phyloP scores from a whole-genome alignment of 92 coral and sea anemone genomes.

The Palythoa caribaeorum region DNA sequence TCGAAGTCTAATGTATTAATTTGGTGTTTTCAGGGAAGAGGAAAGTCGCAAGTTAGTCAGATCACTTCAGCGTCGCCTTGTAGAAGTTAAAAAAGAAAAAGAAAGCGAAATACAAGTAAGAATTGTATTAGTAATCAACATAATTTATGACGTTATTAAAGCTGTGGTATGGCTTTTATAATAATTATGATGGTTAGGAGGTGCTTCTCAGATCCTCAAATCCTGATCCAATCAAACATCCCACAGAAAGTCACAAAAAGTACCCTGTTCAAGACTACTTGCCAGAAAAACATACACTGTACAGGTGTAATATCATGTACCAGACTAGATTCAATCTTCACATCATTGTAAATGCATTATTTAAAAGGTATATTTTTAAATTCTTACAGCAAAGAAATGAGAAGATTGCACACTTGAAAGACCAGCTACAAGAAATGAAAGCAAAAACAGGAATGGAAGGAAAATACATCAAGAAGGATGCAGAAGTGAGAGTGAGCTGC shows the following conservation, averaged over 20 bases:
- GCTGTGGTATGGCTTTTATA: too few relatives aligned
- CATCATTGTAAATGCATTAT: too few relatives aligned
- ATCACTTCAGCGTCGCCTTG: slow-evolving; percentile 88
- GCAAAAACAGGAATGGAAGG: slow-evolving; percentile 99
- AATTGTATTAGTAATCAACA: not conserved
- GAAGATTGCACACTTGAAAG: slow-evolving; percentile 99
- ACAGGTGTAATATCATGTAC: too few relatives aligned
- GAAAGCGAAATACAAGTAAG: slow-evolving; percentile 97
- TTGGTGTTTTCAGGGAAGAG: slow-evolving; percentile 78
- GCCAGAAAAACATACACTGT: too few relatives aligned
- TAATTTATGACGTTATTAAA: too few relatives aligned
- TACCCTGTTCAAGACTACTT: too few relatives aligned
- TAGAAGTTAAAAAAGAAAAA: slow-evolving; percentile 96
- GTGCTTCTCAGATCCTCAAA: too few relatives aligned
- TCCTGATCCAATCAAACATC: too few relatives aligned
- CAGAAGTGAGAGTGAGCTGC: slow-evolving; percentile 97
- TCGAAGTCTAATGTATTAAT: not conserved
- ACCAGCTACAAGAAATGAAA: slow-evolving; percentile 99
- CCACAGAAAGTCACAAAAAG: too few relatives aligned
- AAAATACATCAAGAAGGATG: slow-evolving; percentile 98
- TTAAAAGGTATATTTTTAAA: not conserved
- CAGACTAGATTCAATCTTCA: too few relatives aligned
- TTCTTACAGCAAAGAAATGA: slow-evolving; percentile 92
- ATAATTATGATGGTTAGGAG: too few relatives aligned
- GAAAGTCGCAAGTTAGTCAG: slow-evolving; percentile 97